Percentiles rank a stretch among this genome's conserved stretches.
These are phyloP conservation scores for Wiebesia pumilae DNA, from an alignment of 1,140 invertebrate genomes.

Conservation along the genomic window DNA sequence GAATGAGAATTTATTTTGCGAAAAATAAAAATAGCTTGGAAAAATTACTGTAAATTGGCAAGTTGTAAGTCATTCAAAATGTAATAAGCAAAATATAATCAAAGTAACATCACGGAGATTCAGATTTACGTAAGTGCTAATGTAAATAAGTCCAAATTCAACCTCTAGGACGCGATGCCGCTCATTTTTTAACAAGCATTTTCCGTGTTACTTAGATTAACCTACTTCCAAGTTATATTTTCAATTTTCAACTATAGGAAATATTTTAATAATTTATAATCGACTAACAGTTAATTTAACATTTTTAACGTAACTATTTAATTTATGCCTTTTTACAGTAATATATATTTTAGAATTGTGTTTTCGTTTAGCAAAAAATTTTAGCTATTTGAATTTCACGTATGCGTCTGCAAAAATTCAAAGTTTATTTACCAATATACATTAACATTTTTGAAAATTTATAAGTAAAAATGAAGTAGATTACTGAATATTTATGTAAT, in stretches of 20 bases:
- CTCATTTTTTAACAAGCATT: background rate
- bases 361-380: background rate
- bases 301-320: no score
- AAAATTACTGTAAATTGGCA: background rate
- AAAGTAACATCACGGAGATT: background rate
- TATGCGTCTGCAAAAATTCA: background rate
- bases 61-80: background rate
- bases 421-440: background rate
- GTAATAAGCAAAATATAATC: background rate
- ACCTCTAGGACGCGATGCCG: background rate
- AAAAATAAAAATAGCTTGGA: no score
- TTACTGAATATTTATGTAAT: background rate
- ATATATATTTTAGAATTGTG: background rate
- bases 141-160: background rate
- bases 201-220: conserved; percentile 4
- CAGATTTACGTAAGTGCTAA: background rate
- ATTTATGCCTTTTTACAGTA: background rate
- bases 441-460: background rate
- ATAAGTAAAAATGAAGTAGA: background rate
- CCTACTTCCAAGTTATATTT: background rate
- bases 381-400: background rate
- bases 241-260: background rate
- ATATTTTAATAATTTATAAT: background rate
- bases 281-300: background rate
- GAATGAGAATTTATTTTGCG: no score